Evolutionary conservation across 2,888 invertebrate species (phyloP), one percentile per base, ranked within the genome.

Genomic region (Glyphotaelius pellucidus): DNA sequence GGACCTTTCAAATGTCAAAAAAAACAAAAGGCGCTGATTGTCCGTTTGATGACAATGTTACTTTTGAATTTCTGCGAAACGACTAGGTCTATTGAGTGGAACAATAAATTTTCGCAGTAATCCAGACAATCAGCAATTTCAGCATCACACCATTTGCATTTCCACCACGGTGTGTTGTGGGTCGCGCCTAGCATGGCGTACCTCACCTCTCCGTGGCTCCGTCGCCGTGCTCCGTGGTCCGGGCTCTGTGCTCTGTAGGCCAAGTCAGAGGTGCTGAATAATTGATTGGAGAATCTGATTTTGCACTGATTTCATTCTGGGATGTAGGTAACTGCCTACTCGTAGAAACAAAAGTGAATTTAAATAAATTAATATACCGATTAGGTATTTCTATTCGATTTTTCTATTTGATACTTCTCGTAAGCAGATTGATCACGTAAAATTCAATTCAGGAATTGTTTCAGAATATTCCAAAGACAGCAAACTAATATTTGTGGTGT

Each of bases 81-180:
- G 42, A 42, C 42, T 42, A 15, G 47, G 5, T n/a, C 7, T 67
- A 67, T 12, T n/a, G 25, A 19, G 67, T 67, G 25, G 67, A 67
- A 25, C 25, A 67, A 9, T 67, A n/a, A 7, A 67, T 25, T 67
- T 67, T n/a, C 25, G 19, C 19, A 25, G 7, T n/a, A 25, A 9
- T 9, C 5, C 67, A 67, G 25, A 9, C 25, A 1, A 25, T 67
- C 67, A 67, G 67, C 7, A 35, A 42, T 42, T 1, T 67, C 67
- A 67, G 67, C 25, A 83, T 19, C 83, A 83, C 35, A 35, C 19
- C 35, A 35, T 31, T 12, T 3, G 31, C 19, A 35, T 83, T 31
- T 83, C 31, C 81, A 38, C 83, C 83, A 35, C 32, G 83, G 25
- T 83, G 35, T 83, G 83, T 83, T 38, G 35, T 83, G 83, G 83